Evolutionary conservation across 1,140 invertebrate species (phyloP).

Genomic region (Carposina sasakii): DNA sequence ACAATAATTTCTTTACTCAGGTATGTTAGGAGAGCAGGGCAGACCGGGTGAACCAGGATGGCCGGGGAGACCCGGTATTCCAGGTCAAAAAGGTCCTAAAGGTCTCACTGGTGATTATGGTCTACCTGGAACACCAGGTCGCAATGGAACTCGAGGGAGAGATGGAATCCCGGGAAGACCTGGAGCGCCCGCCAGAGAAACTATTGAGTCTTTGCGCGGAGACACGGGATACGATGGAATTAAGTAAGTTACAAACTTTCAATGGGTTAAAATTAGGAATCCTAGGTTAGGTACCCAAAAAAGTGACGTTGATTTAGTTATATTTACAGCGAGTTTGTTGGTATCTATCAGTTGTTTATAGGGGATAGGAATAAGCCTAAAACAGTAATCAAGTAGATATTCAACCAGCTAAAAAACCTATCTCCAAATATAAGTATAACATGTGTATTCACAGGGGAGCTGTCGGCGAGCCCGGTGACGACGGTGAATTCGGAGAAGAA

Average conservation of each 20-base stretch:
- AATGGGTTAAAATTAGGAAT: too few relatives aligned
- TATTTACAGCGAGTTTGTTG: too few relatives aligned
- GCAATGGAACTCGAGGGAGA: slow-evolving; percentile 55
- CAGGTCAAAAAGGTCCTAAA: slow-evolving; percentile 73
- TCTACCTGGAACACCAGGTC: slow-evolving; percentile 72
- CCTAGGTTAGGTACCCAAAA: too few relatives aligned
- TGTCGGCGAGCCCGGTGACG: slow-evolving; percentile 45
- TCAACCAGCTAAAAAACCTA: too few relatives aligned
- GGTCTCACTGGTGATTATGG: slow-evolving; percentile 79
- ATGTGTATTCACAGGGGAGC: slow-evolving; percentile 38
- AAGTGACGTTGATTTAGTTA: too few relatives aligned
- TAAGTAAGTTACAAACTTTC: slow-evolving; percentile 50
- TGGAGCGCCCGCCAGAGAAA: slow-evolving; percentile 32
- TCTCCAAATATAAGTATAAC: neutral
- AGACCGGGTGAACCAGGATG: slow-evolving; percentile 78
- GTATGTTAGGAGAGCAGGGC: slow-evolving; percentile 75
- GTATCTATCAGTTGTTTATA: too few relatives aligned
- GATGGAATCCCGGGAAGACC: slow-evolving; percentile 75
- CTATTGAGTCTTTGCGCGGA: slow-evolving; percentile 37
- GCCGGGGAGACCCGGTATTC: slow-evolving; percentile 70
- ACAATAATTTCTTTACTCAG: slow-evolving; percentile 42
- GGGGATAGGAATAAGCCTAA: too few relatives aligned
- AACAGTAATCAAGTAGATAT: too few relatives aligned
- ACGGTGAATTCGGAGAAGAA: slow-evolving; percentile 40
- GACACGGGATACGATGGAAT: slow-evolving; percentile 46